Percentiles rank a stretch among this genome's conserved stretches.
phyloP scores from a whole-genome alignment of 2,888 invertebrate genomes.

The Zaprionus lineosus region DNA sequence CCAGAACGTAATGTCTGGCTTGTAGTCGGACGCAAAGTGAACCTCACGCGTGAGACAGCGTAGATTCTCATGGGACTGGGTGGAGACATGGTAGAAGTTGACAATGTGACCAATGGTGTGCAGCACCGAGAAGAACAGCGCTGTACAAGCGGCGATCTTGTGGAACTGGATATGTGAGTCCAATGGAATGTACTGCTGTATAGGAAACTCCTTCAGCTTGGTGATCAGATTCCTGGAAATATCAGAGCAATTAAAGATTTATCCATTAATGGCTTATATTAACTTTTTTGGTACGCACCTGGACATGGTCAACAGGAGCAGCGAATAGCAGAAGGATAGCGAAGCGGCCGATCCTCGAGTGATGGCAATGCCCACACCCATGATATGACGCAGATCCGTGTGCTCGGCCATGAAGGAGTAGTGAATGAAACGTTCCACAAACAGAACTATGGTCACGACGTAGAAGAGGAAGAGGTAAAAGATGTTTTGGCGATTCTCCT shows the following conservation, averaged over 20 bases:
- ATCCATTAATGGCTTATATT: not conserved
- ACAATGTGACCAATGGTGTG: slow-evolving; percentile 98
- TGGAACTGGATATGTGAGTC: slow-evolving; percentile 98
- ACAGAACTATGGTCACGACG: slow-evolving; percentile 95
- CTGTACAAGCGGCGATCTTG: slow-evolving; percentile 97
- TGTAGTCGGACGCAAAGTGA: slow-evolving; percentile 95
- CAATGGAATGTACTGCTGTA: slow-evolving; percentile 96
- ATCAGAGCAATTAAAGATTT: not conserved
- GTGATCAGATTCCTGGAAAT: slow-evolving; percentile 94
- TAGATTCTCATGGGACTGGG: slow-evolving; percentile 95
- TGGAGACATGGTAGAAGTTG: slow-evolving; percentile 98
- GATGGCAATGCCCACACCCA: slow-evolving; percentile 98
- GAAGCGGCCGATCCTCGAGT: slow-evolving; percentile 97
- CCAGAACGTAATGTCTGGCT: slow-evolving; percentile 97
- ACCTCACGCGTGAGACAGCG: slow-evolving; percentile 96
- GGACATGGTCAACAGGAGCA: slow-evolving; percentile 96
- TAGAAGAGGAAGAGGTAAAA: slow-evolving; percentile 97
- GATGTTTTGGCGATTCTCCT: slow-evolving; percentile 97
- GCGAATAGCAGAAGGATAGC: slow-evolving; percentile 95
- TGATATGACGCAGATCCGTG: slow-evolving; percentile 96
- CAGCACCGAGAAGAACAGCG: slow-evolving; percentile 94
- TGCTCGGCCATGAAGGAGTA: slow-evolving; percentile 98
- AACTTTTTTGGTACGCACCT: slow-evolving; percentile 71
- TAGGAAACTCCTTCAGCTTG: slow-evolving; percentile 95
- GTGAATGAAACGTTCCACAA: slow-evolving; percentile 96